These are phyloP conservation scores for Isichthys henryi DNA, from an alignment of 2,113 vertebrate species.

Conservation along the genomic window DNA sequence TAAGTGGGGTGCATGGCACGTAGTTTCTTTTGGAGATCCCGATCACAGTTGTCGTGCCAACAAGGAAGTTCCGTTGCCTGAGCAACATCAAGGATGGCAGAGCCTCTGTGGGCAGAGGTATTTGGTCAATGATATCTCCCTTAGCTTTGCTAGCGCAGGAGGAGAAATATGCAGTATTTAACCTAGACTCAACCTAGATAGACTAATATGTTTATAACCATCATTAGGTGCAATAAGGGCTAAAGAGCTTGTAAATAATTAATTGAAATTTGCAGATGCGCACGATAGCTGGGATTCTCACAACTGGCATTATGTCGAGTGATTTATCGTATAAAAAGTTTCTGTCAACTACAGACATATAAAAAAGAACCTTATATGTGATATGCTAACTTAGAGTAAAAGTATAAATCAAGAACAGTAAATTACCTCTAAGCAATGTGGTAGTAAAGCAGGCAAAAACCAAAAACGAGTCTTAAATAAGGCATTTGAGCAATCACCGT, in stretches of 20 bases:
- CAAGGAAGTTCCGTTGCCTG: neutral
- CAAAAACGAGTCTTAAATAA: neutral
- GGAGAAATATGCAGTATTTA: neutral
- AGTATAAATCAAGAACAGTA: neutral
- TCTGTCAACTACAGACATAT: neutral
- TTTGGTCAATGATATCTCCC: neutral
- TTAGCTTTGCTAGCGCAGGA: neutral
- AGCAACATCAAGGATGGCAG: neutral
- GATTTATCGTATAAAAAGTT: neutral
- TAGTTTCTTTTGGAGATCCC: neutral
- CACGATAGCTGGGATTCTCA: neutral
- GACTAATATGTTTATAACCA: neutral
- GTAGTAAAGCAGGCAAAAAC: neutral
- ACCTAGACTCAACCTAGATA: neutral
- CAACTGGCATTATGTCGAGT: neutral
- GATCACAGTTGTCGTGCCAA: neutral
- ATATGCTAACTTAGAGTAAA: neutral
- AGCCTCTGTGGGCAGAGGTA: neutral
- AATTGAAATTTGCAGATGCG: neutral
- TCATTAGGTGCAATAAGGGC: neutral
- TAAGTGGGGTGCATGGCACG: neutral
- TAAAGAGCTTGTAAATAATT: neutral
- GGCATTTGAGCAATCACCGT: neutral
- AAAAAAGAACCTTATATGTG: neutral
- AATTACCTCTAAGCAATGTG: neutral